phyloP scores from a whole-genome alignment of 2,888 invertebrate species.

The Liposcelis brunnea region DNA sequence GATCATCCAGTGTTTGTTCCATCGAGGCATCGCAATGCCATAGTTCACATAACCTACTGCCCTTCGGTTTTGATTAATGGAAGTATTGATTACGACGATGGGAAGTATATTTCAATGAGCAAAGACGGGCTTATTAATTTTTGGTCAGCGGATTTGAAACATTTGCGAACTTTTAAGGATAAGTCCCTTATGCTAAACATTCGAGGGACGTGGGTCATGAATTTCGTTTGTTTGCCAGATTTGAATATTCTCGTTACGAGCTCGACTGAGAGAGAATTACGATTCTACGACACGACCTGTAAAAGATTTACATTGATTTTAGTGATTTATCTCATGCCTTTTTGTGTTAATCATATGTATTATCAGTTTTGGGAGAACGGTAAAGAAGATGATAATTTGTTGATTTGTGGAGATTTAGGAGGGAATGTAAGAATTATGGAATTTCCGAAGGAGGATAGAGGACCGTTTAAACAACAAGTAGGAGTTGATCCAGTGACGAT shows the following conservation, averaged over 20 bases:
- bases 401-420: conserved; percentile 56
- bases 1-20: no score
- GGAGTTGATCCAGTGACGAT: conserved; percentile 39
- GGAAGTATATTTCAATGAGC: no score
- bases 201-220: conserved; percentile 47
- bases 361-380: conserved; percentile 44
- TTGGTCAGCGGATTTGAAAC: no score
- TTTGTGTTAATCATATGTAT: conserved; percentile 35
- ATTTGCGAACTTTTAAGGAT: no score
- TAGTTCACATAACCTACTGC: no score
- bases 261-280: conserved; percentile 58
- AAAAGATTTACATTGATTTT: conserved; percentile 36
- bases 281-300: conserved; percentile 63
- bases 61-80: no score
- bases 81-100: no score
- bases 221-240: conserved; percentile 55
- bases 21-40: no score
- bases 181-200: no score
- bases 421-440: conserved; percentile 48
- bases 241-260: conserved; percentile 59
- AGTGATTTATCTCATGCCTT: conserved; percentile 42
- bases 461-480: conserved; percentile 52
- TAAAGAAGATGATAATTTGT: conserved; percentile 36
- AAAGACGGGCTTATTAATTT: no score
- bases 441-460: conserved; percentile 42